Percentiles rank a stretch among this genome's conserved stretches.
Evolutionary conservation across 2,113 vertebrate genomes (phyloP).

Genomic region (Columba janthina): DNA sequence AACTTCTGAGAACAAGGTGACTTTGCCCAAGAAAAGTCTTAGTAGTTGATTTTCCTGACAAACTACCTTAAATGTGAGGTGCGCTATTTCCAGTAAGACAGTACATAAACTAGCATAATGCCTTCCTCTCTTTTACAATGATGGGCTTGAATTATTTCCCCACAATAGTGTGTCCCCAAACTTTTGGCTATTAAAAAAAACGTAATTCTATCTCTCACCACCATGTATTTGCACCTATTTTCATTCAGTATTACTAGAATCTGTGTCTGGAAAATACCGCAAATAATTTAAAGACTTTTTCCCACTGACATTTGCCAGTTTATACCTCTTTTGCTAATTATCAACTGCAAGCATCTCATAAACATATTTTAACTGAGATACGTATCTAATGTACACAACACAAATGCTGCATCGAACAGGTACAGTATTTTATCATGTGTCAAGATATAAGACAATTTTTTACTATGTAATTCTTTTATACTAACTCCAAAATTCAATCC

Average conservation of each 20-base stretch:
- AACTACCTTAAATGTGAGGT: background rate
- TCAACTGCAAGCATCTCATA: background rate
- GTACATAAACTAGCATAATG: rapidly evolving
- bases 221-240: background rate
- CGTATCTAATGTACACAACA: background rate
- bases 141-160: background rate
- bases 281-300: background rate
- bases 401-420: background rate
- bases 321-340: background rate
- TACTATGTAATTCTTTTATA: slow-evolving; percentile 16
- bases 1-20: background rate
- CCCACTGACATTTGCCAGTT: background rate
- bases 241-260: background rate
- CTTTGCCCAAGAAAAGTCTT: background rate
- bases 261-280: background rate
- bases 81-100: rapidly evolving
- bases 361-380: background rate
- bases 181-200: background rate
- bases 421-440: background rate
- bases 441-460: background rate
- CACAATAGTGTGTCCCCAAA: background rate
- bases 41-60: background rate
- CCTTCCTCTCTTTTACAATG: background rate
- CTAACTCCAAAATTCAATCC: slow-evolving; percentile 24
- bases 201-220: background rate